These are phyloP conservation scores for Platygyra sinensis DNA, from an alignment of 64 coral and sea anemone genomes.

Conservation along the genomic window DNA sequence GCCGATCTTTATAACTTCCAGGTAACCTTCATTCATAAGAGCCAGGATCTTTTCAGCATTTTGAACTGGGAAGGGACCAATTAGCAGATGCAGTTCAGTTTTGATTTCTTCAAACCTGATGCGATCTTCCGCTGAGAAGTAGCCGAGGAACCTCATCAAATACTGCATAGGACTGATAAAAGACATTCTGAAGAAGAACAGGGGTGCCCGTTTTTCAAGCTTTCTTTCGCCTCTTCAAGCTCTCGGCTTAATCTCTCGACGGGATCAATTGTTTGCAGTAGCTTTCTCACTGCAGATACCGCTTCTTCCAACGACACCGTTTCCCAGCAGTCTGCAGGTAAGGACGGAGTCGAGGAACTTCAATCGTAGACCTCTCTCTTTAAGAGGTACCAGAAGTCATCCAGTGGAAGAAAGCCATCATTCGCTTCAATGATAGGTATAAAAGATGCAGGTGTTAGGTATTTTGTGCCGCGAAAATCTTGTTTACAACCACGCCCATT, in stretches of 20 bases:
- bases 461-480: no score
- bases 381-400: no score
- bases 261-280: conserved; percentile 19
- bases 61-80: conserved; percentile 61
- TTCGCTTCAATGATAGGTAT: no score
- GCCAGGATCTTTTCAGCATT: conserved; percentile 62
- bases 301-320: conserved; percentile 35
- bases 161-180: conserved; percentile 52
- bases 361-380: no score
- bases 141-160: conserved; percentile 50
- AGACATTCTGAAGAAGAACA: conserved; percentile 41
- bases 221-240: conserved; percentile 54
- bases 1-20: conserved; percentile 41
- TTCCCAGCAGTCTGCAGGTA: conserved; percentile 45
- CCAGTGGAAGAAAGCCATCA: no score
- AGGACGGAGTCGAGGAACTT: conserved; percentile 33
- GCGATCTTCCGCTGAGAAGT: conserved; percentile 68
- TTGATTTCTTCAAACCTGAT: conserved; percentile 53
- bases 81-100: conserved; percentile 42
- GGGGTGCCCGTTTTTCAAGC: conserved; percentile 29
- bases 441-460: no score
- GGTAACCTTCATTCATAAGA: conserved; percentile 48
- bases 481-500: no score
- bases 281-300: conserved; percentile 4
- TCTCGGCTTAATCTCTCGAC: conserved; percentile 44